Evolutionary conservation across 2,113 vertebrate species (phyloP).

Genomic region (Bubo blakistoni): DNA sequence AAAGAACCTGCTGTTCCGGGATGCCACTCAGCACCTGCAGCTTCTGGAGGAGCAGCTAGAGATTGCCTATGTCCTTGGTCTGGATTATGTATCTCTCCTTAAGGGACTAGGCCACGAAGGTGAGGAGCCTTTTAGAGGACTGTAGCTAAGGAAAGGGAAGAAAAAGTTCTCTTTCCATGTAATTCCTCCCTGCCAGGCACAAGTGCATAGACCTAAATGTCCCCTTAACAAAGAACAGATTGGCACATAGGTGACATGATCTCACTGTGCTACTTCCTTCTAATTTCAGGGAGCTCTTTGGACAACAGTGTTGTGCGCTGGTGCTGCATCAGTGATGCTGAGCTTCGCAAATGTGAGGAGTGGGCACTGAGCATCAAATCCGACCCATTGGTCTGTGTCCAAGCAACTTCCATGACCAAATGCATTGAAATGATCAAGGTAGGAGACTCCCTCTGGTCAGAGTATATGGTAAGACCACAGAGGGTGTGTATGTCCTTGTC

Average conservation of each 20-base stretch:
- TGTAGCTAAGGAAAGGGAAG: neutral
- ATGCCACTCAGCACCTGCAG: constrained; percentile 76
- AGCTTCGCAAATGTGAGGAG: constrained; percentile 86
- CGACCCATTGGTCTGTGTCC: constrained; percentile 83
- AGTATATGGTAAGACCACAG: neutral
- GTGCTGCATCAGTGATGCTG: constrained; percentile 88
- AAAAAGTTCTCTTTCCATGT: neutral
- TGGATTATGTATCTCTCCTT: constrained; percentile 86
- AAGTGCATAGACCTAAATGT: neutral
- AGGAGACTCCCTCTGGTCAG: neutral
- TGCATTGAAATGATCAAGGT: constrained; percentile 91
- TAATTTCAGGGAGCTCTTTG: constrained; percentile 81
- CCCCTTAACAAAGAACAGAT: neutral
- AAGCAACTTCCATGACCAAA: constrained; percentile 78
- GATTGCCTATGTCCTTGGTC: constrained; percentile 82
- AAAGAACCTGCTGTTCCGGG: constrained; percentile 84
- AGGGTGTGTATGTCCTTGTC: neutral
- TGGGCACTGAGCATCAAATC: constrained; percentile 88
- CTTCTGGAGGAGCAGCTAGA: constrained; percentile 76
- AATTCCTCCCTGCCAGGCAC: neutral
- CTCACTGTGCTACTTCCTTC: neutral
- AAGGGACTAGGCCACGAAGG: constrained; percentile 90
- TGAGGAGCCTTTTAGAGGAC: constrained; percentile 34
- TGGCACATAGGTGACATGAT: neutral
- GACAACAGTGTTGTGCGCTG: constrained; percentile 88